Evolutionary conservation across 1,140 invertebrate species (phyloP), one percentile per base, ranked within the genome.

Genomic region (Drosophila insularis): DNA sequence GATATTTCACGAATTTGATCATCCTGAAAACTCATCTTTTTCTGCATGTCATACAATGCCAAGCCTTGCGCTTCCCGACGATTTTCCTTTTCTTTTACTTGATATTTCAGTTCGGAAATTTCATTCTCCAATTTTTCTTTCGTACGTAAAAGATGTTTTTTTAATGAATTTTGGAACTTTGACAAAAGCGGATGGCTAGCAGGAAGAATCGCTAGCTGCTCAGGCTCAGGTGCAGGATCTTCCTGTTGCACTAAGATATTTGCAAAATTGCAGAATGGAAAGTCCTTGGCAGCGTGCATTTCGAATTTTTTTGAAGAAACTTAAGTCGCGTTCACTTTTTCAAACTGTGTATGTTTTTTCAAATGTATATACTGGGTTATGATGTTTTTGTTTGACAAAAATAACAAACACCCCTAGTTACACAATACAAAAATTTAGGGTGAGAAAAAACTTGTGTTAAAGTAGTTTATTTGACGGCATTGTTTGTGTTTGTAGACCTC

Each of bases 141-240:
- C n/a, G 94, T 93, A 21, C 91, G 92, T 19, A 92, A 55, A 1
- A 95, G 92, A 89, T 95, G 94, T 21, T 92, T 89, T 67, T 93
- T 94, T 0, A 96, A 81, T 0, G 94, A 93, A 78, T 93, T 78
- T 92, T 96, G 95, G 78, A 96, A 96, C 77, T 92, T 93, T 59
- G 93, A 90, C 91, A 96, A 93, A 37, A 95, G 91, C 1, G 94
- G 94, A 92, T 95, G 95, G 78, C 95, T 93, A 0, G 95, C 89
- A 5, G 91, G 74, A 46, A 92, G 69, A 17, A 91, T 69, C 0
- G 78, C 77, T 54, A 91, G 60, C 63, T 76, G 64, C 11, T 90
- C 81, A 1, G 85, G 71, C 31, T 89, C 84, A 23, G 68, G 54
- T 0, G 17, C 23, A 3, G 58, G 8, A 19, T 61, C 40, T 46